These are phyloP conservation scores for Dysmachus trigonus DNA, from an alignment of 2,888 invertebrate genomes.

Conservation along the genomic window DNA sequence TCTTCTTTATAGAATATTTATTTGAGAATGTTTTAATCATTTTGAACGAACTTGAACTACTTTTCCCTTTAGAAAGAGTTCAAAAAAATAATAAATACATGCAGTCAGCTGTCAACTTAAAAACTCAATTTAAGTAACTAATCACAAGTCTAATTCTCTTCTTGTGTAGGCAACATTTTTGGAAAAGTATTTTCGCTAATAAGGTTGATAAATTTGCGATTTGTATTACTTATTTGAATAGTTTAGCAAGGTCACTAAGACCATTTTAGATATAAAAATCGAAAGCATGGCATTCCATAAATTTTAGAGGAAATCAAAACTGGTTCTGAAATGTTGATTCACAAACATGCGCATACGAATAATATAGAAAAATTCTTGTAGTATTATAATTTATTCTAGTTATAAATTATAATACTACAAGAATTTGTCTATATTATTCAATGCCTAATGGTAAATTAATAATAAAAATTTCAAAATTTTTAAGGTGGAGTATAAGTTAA, in stretches of 20 bases:
- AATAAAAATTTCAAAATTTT: background rate
- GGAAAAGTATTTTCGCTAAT: background rate
- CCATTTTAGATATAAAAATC: background rate
- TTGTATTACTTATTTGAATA: background rate
- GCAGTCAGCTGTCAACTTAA: background rate
- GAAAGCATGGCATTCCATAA: background rate
- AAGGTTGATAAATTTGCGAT: background rate
- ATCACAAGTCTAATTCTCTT: background rate
- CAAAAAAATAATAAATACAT: background rate
- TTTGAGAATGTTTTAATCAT: too few relatives aligned
- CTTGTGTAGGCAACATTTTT: background rate
- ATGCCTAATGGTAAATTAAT: background rate
- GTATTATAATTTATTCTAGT: too few relatives aligned
- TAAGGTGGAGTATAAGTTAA: background rate
- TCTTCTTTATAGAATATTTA: too few relatives aligned
- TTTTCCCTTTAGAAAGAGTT: too few relatives aligned
- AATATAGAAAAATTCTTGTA: too few relatives aligned
- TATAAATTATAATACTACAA: too few relatives aligned
- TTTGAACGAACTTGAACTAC: too few relatives aligned
- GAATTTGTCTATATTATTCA: too few relatives aligned
- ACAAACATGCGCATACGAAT: too few relatives aligned
- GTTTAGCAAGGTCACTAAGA: background rate
- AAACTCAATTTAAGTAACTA: background rate
- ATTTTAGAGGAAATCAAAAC: background rate
- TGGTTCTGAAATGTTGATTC: background rate